phyloP scores from a whole-genome alignment of 1,140 invertebrate species.

The Drosophila sulfurigaster region DNA sequence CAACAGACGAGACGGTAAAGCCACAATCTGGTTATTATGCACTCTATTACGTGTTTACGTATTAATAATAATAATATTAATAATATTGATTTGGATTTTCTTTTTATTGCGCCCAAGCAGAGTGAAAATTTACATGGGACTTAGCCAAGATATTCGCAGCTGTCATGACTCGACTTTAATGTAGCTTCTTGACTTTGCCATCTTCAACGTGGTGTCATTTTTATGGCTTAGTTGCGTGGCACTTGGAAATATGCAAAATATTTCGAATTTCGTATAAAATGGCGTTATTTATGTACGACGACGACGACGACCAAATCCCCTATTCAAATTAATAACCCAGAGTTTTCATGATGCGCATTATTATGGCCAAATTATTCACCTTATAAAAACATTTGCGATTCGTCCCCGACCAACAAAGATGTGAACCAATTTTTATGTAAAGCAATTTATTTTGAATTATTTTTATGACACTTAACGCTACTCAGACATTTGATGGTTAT shows the following conservation, averaged over 20 bases:
- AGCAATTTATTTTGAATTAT: slow-evolving; percentile 85
- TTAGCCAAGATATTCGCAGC: slow-evolving; percentile 55
- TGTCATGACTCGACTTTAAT: slow-evolving; percentile 64
- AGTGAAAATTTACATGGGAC: slow-evolving; percentile 66
- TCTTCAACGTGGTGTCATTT: slow-evolving; percentile 65
- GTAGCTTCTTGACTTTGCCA: slow-evolving; percentile 58
- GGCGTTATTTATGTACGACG: slow-evolving; percentile 74
- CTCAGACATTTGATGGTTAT: not conserved
- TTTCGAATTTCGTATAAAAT: slow-evolving; percentile 71
- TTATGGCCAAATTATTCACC: slow-evolving; percentile 84
- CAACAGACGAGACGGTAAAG: too few relatives aligned
- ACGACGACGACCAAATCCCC: too few relatives aligned
- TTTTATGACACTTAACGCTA: slow-evolving; percentile 84
- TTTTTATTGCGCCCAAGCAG: slow-evolving; percentile 54
- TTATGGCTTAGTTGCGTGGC: slow-evolving; percentile 72
- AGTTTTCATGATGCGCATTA: slow-evolving; percentile 80
- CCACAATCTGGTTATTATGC: too few relatives aligned
- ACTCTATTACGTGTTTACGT: too few relatives aligned
- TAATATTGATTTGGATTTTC: slow-evolving; percentile 70
- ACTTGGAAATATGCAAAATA: slow-evolving; percentile 75
- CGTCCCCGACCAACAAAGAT: too few relatives aligned
- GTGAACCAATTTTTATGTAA: slow-evolving; percentile 77
- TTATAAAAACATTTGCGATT: slow-evolving; percentile 77
- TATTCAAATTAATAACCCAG: slow-evolving; percentile 75
- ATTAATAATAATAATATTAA: too few relatives aligned